Conservation (phyloP, 2,797 vertebrate species). For the Novumbra hubbsi region DNA sequence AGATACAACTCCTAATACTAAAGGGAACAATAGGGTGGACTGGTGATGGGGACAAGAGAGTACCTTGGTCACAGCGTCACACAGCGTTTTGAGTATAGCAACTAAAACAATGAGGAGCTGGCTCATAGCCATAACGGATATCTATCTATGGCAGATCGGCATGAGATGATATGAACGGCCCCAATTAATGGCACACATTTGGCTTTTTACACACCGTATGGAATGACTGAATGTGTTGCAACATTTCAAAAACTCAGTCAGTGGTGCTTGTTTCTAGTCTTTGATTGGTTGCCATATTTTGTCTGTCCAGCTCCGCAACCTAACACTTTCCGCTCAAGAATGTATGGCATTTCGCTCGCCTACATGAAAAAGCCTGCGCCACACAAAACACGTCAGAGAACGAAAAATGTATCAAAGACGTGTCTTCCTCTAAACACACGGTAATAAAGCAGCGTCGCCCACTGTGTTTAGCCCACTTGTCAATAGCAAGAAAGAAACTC, state of each 20-base stretch:
- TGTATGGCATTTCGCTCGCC: constrained; percentile 11
- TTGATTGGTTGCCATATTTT: background rate
- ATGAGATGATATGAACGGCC: background rate
- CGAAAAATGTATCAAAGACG: constrained; percentile 1
- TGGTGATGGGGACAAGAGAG: background rate
- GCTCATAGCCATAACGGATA: background rate
- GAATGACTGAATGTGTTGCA: constrained; percentile 29
- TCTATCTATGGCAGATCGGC: background rate
- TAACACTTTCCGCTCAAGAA: constrained; percentile 8
- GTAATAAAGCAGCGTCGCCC: background rate
- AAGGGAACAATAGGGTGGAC: background rate
- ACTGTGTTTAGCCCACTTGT: background rate
- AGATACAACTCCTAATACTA: background rate
- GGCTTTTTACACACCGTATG: constrained; percentile 7
- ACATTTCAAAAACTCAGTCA: background rate
- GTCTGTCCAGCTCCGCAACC: background rate
- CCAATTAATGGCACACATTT: constrained; percentile 27
- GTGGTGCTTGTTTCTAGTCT: background rate
- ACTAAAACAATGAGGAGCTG: background rate
- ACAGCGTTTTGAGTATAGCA: background rate
- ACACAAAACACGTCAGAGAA: background rate
- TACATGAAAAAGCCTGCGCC: background rate
- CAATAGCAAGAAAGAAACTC: background rate
- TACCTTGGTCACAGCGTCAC: background rate
- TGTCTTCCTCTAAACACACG: background rate